Evolutionary conservation across 1,140 invertebrate genomes (phyloP).

Genomic region (Papilio glaucus): DNA sequence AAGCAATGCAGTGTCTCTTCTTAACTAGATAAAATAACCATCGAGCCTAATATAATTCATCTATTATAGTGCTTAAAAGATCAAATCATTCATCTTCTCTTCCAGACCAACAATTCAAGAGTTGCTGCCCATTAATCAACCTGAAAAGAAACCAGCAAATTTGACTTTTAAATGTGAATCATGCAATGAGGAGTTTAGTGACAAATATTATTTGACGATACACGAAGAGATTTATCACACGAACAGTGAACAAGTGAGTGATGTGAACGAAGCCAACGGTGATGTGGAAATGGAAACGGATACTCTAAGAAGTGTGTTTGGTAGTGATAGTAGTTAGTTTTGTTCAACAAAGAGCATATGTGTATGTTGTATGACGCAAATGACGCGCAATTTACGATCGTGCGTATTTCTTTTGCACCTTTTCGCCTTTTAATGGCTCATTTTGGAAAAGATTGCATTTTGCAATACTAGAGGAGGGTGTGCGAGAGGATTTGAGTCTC

Average conservation of each 20-base stretch:
- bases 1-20: no score
- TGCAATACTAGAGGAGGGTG: no score
- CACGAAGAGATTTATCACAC: conserved; percentile 31
- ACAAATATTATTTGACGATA: conserved; percentile 33
- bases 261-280: background rate
- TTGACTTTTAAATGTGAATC: conserved; percentile 24
- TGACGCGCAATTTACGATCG: no score
- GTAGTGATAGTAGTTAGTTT: conserved; percentile 32
- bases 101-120: conserved; percentile 23
- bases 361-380: no score
- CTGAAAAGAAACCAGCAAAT: background rate
- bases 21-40: no score
- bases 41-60: no score
- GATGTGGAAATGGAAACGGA: background rate
- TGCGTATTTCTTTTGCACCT: no score
- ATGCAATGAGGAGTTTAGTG: conserved; percentile 25
- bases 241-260: conserved; percentile 19
- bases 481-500: no score
- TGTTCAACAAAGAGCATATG: background rate
- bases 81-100: background rate
- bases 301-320: conserved; percentile 28
- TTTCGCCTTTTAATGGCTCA: no score
- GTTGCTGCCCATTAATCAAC: background rate
- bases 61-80: no score
- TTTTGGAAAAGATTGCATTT: no score